Conservation (phyloP, 2,888 invertebrate genomes). For the Hyalella azteca region DNA sequence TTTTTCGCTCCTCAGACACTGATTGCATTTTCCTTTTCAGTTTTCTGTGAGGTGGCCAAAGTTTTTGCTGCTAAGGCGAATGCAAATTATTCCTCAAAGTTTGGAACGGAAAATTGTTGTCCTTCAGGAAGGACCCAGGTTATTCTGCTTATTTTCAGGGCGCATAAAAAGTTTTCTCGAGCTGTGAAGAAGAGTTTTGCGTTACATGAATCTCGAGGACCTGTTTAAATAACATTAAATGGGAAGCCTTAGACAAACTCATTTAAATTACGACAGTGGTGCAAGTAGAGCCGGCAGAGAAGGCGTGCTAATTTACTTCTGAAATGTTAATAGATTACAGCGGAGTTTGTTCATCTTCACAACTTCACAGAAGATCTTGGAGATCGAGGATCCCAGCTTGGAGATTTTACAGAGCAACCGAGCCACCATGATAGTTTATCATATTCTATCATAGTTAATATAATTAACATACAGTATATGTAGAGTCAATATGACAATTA, state of each 20-base stretch:
- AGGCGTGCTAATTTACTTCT: background rate
- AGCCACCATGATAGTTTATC: too few relatives aligned
- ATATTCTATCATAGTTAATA: too few relatives aligned
- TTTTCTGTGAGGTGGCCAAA: background rate
- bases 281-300: background rate
- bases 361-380: too few relatives aligned
- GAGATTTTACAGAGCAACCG: too few relatives aligned
- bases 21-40: constrained; percentile 13
- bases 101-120: constrained; percentile 13
- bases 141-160: background rate
- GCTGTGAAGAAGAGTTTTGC: background rate
- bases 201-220: background rate
- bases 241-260: background rate
- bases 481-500: too few relatives aligned
- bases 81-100: constrained; percentile 29
- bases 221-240: background rate
- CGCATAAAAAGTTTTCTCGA: background rate
- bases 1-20: background rate
- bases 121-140: background rate
- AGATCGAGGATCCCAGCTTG: too few relatives aligned
- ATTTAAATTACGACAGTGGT: background rate
- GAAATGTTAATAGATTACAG: too few relatives aligned
- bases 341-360: too few relatives aligned
- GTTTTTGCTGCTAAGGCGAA: background rate
- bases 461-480: too few relatives aligned